A percentile compares a stretch with the other conserved stretches of the same genome.
These are phyloP conservation scores for Lithobates sylvaticus DNA, from an alignment of 2,797 vertebrate genomes.

Conservation along the genomic window DNA sequence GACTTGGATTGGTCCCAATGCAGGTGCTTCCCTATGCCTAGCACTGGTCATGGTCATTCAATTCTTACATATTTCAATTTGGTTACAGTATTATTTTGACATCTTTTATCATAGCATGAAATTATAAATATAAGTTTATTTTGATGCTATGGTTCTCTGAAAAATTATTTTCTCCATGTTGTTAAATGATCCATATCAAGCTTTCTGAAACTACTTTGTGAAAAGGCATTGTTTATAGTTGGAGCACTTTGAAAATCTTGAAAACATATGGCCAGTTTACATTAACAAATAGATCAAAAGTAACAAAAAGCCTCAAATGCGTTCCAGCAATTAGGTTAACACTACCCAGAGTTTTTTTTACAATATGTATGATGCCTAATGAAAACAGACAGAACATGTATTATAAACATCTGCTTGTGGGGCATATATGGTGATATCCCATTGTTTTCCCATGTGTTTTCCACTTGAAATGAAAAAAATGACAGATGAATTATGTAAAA, in stretches of 20 bases:
- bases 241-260: constrained; percentile 6
- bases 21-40: no score
- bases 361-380: constrained; percentile 33
- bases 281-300: constrained; percentile 36
- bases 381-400: constrained; percentile 40
- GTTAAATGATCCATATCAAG: neutral
- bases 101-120: no score
- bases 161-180: neutral
- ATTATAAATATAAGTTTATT: no score
- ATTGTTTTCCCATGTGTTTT: constrained; percentile 43
- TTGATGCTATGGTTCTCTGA: neutral
- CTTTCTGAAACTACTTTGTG: neutral
- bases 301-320: constrained; percentile 21
- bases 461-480: constrained; percentile 31
- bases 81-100: no score
- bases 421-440: constrained; percentile 3
- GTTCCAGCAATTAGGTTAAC: constrained; percentile 26
- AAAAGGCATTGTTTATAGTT: neutral
- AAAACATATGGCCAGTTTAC: constrained; percentile 35
- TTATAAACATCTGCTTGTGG: constrained; percentile 52
- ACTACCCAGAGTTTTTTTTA: constrained; percentile 7
- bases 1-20: no score
- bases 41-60: no score
- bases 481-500: constrained; percentile 50
- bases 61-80: no score